phyloP scores from a whole-genome alignment of 2,113 vertebrate species.

The Heterotilapia buettikoferi region DNA sequence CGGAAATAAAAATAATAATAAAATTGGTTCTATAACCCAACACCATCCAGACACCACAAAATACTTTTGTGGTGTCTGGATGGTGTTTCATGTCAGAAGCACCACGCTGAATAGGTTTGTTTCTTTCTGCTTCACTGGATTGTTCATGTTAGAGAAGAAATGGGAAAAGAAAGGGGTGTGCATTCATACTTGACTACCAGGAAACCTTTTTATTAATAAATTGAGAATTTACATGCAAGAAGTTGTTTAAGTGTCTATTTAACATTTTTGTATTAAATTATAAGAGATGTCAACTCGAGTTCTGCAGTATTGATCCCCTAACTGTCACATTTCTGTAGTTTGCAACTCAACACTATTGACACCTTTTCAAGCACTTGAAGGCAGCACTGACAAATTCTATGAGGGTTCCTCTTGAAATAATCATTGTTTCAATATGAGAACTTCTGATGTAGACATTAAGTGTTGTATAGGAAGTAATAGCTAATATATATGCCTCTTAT shows the following conservation, averaged over 20 bases:
- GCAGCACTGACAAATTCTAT: neutral
- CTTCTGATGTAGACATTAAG: neutral
- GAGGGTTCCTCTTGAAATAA: neutral
- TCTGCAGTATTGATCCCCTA: neutral
- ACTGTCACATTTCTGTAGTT: neutral
- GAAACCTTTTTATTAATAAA: neutral
- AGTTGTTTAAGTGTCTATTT: neutral
- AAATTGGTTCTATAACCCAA: neutral
- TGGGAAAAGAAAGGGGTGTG: neutral
- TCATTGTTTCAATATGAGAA: neutral
- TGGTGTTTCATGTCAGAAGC: neutral
- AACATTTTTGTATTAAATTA: neutral
- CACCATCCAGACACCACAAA: neutral
- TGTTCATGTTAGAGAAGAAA: neutral
- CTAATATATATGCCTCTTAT: neutral
- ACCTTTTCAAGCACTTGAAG: neutral
- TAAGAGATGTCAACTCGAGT: neutral
- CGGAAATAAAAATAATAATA: conserved; percentile 13
- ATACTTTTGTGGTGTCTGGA: neutral
- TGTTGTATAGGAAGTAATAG: neutral
- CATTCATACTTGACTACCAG: neutral
- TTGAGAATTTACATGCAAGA: neutral
- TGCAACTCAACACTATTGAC: neutral
- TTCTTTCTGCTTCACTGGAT: neutral
- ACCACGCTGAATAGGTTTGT: neutral